Evolutionary conservation across 2,113 vertebrate species (phyloP).

Genomic region (Aplodontia rufa): DNA sequence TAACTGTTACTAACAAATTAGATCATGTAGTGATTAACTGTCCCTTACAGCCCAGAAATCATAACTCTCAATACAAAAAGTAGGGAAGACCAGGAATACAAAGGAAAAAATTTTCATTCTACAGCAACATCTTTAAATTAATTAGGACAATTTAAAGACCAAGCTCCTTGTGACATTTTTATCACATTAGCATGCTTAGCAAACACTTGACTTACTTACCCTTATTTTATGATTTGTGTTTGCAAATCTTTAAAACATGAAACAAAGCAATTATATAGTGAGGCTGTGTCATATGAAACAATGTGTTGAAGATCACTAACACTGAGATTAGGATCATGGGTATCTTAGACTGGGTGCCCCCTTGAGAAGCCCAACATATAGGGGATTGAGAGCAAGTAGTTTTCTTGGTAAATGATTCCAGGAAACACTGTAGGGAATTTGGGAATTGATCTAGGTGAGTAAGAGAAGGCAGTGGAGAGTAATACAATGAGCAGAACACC

Average conservation of each 20-base stretch:
- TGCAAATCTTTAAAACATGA: not conserved
- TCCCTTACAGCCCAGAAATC: not conserved
- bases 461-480: not conserved
- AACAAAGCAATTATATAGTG: too few species aligned
- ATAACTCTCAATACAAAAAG: not conserved
- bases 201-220: not conserved
- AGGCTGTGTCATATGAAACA: not conserved
- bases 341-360: not conserved
- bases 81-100: not conserved
- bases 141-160: not conserved
- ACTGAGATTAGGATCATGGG: not conserved
- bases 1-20: not conserved
- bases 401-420: not conserved
- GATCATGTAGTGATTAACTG: rapidly evolving
- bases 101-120: not conserved
- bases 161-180: not conserved
- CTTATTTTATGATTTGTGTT: not conserved
- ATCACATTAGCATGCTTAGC: not conserved
- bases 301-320: too few species aligned
- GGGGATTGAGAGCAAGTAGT: not conserved
- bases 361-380: not conserved
- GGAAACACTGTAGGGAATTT: not conserved
- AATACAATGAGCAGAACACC: not conserved
- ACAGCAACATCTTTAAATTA: not conserved
- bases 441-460: not conserved